Evolutionary conservation across 2,888 invertebrate species (phyloP).

Genomic region (Prenolepis imparis): DNA sequence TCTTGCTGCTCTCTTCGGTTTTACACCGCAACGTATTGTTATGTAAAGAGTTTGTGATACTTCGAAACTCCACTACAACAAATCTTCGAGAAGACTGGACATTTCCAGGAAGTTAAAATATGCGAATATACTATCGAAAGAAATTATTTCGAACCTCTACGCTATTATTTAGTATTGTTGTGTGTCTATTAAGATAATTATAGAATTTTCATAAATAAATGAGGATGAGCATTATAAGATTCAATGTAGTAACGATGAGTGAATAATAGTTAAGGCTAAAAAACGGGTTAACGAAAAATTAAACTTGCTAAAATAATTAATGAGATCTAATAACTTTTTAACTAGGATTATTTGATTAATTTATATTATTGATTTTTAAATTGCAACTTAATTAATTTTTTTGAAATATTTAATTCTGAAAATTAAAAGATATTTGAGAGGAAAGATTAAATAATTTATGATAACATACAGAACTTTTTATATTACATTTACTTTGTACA

Average conservation of each 20-base stretch:
- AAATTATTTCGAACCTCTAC: not conserved
- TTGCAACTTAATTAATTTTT: no score
- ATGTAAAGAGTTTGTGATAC: constrained; percentile 10
- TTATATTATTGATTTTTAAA: no score
- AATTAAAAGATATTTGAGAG: not conserved
- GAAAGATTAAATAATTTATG: not conserved
- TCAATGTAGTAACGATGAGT: not conserved
- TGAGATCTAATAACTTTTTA: not conserved
- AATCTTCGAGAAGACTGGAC: not conserved
- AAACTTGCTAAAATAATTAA: not conserved
- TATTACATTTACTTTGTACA: not conserved
- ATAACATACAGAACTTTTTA: not conserved
- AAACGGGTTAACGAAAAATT: not conserved
- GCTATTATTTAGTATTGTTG: not conserved
- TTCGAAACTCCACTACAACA: not conserved
- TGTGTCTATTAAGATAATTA: not conserved
- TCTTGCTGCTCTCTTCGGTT: not conserved
- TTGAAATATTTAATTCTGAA: not conserved
- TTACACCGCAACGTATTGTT: not conserved
- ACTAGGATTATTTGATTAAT: not conserved
- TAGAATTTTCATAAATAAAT: not conserved
- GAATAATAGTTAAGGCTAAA: not conserved
- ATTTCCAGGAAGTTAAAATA: not conserved
- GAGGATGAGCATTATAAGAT: not conserved
- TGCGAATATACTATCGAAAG: not conserved